Conservation (phyloP, 2,113 vertebrate genomes). For the Pangasianodon gigas region DNA sequence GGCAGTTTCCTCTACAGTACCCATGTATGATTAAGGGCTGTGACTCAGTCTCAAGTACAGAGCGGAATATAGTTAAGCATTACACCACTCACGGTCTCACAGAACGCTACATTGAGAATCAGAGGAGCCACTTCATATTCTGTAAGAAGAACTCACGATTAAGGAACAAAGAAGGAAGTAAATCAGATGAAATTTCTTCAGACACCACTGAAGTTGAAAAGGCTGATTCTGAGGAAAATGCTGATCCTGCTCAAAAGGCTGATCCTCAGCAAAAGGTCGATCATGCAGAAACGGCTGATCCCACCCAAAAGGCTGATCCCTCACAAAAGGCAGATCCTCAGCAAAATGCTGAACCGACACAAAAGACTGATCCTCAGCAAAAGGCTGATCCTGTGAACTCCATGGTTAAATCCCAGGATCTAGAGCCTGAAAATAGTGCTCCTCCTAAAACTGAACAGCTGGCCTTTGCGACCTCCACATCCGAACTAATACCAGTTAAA, state of each 20-base stretch:
- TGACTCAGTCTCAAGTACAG: conserved; percentile 86
- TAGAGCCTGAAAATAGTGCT: neutral
- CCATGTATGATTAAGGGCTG: conserved; percentile 98
- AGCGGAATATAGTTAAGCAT: conserved; percentile 92
- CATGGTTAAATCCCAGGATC: conserved; percentile 54
- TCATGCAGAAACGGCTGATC: neutral
- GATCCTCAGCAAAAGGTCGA: conserved; percentile 61
- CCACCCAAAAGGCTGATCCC: conserved; percentile 31
- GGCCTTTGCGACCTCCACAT: conserved; percentile 63
- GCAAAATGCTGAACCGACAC: conserved; percentile 56
- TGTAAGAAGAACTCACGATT: conserved; percentile 81
- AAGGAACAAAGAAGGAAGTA: conserved; percentile 72
- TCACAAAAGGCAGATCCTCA: conserved; percentile 59
- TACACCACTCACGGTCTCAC: conserved; percentile 94
- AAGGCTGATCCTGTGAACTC: conserved; percentile 54
- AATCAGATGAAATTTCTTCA: conserved; percentile 63
- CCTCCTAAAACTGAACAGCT: conserved; percentile 58
- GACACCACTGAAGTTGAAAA: conserved; percentile 62
- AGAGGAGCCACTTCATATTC: conserved; percentile 89
- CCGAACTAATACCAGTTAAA: conserved; percentile 62
- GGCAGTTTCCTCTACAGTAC: conserved; percentile 86
- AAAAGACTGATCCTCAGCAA: neutral
- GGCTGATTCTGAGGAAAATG: conserved; percentile 66
- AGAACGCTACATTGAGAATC: conserved; percentile 89
- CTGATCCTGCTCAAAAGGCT: conserved; percentile 48